Base-by-base conservation (phyloP, 2,888 invertebrate species). In the Peribatodes rhomboidaria region DNA sequence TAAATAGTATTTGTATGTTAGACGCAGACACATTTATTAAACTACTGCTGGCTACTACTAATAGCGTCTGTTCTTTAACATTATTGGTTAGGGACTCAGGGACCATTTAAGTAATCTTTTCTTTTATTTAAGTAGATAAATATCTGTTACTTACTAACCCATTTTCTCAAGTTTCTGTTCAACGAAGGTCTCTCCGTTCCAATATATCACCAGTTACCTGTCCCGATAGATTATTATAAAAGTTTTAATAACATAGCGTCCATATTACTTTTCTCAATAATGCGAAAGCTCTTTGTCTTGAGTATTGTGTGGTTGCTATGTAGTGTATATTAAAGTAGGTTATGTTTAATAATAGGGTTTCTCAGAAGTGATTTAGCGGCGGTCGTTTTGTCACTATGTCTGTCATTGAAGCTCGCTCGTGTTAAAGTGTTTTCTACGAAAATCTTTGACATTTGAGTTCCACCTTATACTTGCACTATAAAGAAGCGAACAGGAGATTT, bases 301-400 rank as follows among this genome's bases (percentile, higher is more conserved):
- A 20, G 41, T 53, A 42, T 61, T 35, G 18, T 50, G 18, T 4
- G 18, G 50, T 20, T 1, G 8, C 20, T 39, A 47, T 31, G 14
- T 39, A 31, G 8, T 1, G 35, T 44, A 49, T 47, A 52, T 33
- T 39, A 27, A 56, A 61, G 42, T 61, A 49, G 65, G 65, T 54
- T 54, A 64, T 46, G 50, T 61, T 61, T 65, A 65, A 61, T 58
- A 61, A 61, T 63, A 60, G 59, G 33, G 39, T 8, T 65, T 52
- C 65, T 44, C 16, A 22, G 65, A 60, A 61, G 46, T 35, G 46
- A 65, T 57, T 57, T 65, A 61, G 65, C 39, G 7, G 47, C 47
- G 27, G 42, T 59, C 44, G 59, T 59, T 50, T 59, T n/a, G 18
- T 37, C 27, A 57, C 60, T 57, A 59, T 27, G 57, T 52, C 54